Evolutionary conservation across 2,888 invertebrate genomes (phyloP).

Genomic region (Cheilosia vulpina): DNA sequence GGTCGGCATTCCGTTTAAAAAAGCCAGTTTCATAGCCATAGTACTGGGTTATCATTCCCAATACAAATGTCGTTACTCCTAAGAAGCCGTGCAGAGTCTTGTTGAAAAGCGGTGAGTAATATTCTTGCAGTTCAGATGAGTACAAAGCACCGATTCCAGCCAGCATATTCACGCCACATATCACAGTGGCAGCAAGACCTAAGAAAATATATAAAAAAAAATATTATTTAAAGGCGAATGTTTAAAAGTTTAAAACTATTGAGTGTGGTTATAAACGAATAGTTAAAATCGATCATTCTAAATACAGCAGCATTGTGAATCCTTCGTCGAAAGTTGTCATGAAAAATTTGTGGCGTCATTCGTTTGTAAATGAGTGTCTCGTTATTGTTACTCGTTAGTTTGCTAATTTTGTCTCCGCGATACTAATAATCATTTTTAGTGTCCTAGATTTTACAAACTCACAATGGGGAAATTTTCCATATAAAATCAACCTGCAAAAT

Average conservation of each 20-base stretch:
- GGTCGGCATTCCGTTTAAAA: conserved; percentile 76
- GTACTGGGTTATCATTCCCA: conserved; percentile 79
- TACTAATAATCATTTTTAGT: too few species aligned
- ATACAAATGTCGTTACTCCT: conserved; percentile 78
- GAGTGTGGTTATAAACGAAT: not conserved
- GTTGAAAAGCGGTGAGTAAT: conserved; percentile 78
- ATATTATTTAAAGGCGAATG: not conserved
- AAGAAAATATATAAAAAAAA: not conserved
- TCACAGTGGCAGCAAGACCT: conserved; percentile 80
- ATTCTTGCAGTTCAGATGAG: conserved; percentile 73
- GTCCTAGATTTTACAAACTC: too few species aligned
- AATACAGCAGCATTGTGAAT: too few species aligned
- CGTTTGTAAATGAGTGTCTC: too few species aligned
- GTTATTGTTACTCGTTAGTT: too few species aligned
- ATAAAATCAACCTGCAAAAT: too few species aligned
- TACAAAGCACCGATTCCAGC: conserved; percentile 78
- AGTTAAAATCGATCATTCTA: not conserved
- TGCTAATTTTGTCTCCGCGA: too few species aligned
- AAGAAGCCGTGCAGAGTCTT: conserved; percentile 79
- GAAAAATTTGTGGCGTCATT: too few species aligned
- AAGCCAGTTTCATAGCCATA: conserved; percentile 80
- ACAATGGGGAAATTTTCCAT: too few species aligned
- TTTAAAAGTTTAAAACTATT: not conserved
- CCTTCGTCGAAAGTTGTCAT: too few species aligned
- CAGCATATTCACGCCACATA: conserved; percentile 78